phyloP scores from a whole-genome alignment of 2,888 invertebrate species.

The Athalia rosae region DNA sequence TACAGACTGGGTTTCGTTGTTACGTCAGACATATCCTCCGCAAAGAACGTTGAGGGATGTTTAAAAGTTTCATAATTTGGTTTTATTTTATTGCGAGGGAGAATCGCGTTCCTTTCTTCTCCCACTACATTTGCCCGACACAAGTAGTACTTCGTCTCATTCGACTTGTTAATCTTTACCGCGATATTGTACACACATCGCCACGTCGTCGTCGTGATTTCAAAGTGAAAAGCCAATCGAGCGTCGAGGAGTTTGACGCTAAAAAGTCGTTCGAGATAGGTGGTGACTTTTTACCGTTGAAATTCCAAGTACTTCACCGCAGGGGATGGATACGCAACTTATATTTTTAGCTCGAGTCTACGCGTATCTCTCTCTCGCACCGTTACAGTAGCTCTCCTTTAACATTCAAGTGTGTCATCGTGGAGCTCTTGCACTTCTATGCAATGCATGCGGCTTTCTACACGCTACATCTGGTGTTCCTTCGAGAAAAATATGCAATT shows the following conservation, averaged over 20 bases:
- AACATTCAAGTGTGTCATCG: slow-evolving; percentile 36
- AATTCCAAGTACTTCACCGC: neutral
- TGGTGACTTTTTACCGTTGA: slow-evolving; percentile 13
- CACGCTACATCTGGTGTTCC: neutral
- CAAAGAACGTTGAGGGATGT: neutral
- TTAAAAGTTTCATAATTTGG: neutral
- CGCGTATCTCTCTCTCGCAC: neutral
- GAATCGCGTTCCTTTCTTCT: neutral
- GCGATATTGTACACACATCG: neutral
- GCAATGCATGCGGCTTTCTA: slow-evolving; percentile 16
- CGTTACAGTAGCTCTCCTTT: slow-evolving; percentile 25
- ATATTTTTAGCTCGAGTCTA: neutral
- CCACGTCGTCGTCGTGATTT: neutral
- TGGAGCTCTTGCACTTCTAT: slow-evolving; percentile 32
- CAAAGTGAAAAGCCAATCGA: slow-evolving; percentile 13
- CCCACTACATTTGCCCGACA: neutral
- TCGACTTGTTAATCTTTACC: neutral
- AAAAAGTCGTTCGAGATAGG: neutral
- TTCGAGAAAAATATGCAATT: no score
- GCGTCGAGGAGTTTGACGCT: neutral
- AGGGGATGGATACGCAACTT: slow-evolving; percentile 18
- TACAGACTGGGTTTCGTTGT: neutral
- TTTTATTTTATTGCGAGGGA: neutral
- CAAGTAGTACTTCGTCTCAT: no score
- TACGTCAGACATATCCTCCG: neutral